Evolutionary conservation across 2,888 invertebrate species (phyloP).

Genomic region (Megastigmus dorsalis): DNA sequence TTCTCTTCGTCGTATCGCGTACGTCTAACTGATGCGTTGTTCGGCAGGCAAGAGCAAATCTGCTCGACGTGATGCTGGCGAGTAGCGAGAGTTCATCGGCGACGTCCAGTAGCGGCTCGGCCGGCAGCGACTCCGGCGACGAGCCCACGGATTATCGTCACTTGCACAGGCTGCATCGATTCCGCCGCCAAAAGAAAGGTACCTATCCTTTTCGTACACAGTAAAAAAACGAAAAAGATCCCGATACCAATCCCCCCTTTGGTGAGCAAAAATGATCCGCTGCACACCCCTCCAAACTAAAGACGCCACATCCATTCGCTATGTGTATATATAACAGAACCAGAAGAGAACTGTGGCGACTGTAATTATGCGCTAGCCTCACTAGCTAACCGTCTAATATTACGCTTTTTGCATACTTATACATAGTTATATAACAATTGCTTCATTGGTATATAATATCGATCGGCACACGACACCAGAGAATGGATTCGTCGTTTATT

Average conservation of each 20-base stretch:
- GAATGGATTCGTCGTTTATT: no score
- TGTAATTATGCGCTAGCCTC: no score
- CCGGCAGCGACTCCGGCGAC: conserved; percentile 78
- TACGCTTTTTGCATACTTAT: no score
- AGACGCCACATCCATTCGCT: neutral
- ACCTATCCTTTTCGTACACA: conserved; percentile 45
- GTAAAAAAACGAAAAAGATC: neutral
- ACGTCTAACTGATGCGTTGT: no score
- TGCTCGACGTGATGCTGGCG: conserved; percentile 86
- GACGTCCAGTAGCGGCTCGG: conserved; percentile 81
- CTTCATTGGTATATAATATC: no score
- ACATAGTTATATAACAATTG: no score
- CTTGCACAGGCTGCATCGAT: conserved; percentile 81
- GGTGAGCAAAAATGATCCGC: no score
- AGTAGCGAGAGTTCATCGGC: conserved; percentile 82
- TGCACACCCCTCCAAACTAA: neutral
- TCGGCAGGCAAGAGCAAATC: conserved; percentile 86
- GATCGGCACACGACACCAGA: no score
- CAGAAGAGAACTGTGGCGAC: no score
- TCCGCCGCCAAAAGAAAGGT: conserved; percentile 87
- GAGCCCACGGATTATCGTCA: conserved; percentile 82
- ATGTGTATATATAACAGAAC: no score
- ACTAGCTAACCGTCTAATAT: no score
- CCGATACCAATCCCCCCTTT: neutral
- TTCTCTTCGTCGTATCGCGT: neutral